Base-by-base conservation (phyloP, 2,797 vertebrate species). In the Nyctalus aviator region DNA sequence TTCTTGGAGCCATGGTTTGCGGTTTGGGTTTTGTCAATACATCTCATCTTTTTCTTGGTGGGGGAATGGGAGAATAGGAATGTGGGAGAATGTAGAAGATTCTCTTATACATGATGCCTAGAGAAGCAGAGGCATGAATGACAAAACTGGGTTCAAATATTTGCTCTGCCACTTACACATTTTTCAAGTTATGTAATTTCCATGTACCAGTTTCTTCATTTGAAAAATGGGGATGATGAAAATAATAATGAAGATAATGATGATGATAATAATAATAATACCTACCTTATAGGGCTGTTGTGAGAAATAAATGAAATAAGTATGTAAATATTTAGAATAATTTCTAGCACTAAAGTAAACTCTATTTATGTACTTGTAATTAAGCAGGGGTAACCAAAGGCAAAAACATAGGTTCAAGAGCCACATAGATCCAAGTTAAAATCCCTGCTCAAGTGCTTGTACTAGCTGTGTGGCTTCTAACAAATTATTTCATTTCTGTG, bases 401-500 rank as follows among this genome's bases (percentile, higher is more conserved):
- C 59, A 87, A 87, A 89, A 90, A 57, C 15, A 78, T 32, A 27
- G 37, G 23, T 88, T 81, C 85, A 93, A 91, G 32, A 95, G 76
- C 37, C 37, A 95, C 68, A 84, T n/a, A 92, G 91, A 92, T 77
- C 57, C n/a, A 90, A 41, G 82, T 17, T 84, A 25, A 96, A 93
- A 89, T 48, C 23, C 25, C 32, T 83, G 37, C 41, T 92, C 66
- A 92, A 78, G 66, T 85, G 9, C 30, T 94, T 82, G 88, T 77
- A 91, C 25, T 32, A 92, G 59, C 35, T 92, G 32, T 69, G 35
- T 78, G 32, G 14, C 44, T 71, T 93, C n/a, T 18, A 64, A 85
- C 25, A 83, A 91, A 41, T 81, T 94, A 83, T 23, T 35, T 90
- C 66, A 94, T 79, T 18, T 91, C 35, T 59, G 62, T 2, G 5